Evolutionary conservation across 2,888 invertebrate genomes (phyloP), one percentile per base, ranked within the genome.

Genomic region (Mimas tiliae): DNA sequence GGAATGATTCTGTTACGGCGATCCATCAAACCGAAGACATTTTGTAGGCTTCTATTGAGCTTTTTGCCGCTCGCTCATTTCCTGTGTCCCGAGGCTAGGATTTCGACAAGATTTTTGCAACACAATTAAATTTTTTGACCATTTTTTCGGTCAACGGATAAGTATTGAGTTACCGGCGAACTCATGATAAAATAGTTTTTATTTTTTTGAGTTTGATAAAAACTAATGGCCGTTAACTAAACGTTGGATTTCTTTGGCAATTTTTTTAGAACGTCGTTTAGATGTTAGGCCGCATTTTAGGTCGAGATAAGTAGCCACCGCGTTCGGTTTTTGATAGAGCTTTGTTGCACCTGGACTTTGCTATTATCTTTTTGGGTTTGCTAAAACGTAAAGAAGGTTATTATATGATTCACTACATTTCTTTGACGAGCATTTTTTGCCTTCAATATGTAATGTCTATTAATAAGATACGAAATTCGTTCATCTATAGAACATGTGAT

Each of bases 11-110:
- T 91, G 89, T 92, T 90, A 89, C 86, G 85, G 84, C 87, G 84
- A 93, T 93, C 90, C 89, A 93, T 93, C 93, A 93, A 87, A 82
- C 82, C 77, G 80, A 82, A 86, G 89, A 90, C 87, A 82, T 87
- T 87, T 86, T 80, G 84, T 86, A 86, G 88, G 85, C 79, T 86
- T 89, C 87, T 87, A 86, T 90, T 86, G 82, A 83, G 79, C 75
- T 88, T 91, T 90, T 89, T 89, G 88, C 86, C 84, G 84, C 85
- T 74, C 81, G 74, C 78, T 86, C 89, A 91, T 93, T 93, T 93
- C 93, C 93, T 93, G 92, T 90, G 78, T 81, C 88, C 84, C 74
- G 74, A 70, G 83, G 89, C 86, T 74, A 74, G 82, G 82, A 58
- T 86, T 86, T 86, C 76, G 83, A 76, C 82, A 80, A 84, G 87